phyloP scores from a whole-genome alignment of 2,888 invertebrate species.

The Ectropis crepuscularia region DNA sequence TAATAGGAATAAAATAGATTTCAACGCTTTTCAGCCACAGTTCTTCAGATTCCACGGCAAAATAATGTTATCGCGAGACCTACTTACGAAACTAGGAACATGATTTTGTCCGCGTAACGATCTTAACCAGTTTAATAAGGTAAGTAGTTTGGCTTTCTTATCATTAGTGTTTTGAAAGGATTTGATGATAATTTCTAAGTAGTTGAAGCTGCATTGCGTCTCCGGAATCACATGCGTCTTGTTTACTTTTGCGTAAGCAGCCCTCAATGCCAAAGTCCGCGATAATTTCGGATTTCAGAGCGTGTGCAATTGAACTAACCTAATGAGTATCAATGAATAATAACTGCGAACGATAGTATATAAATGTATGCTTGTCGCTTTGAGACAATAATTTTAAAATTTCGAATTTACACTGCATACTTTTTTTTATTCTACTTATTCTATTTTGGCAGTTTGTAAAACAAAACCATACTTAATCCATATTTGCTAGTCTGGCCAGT shows the following conservation, averaged over 20 bases:
- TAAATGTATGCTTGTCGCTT: too few species aligned
- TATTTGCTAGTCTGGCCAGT: too few species aligned
- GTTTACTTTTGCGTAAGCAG: conserved; percentile 41
- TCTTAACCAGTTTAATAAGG: conserved; percentile 34
- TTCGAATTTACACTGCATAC: too few species aligned
- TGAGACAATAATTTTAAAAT: too few species aligned
- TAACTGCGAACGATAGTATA: neutral
- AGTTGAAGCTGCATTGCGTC: conserved; percentile 13
- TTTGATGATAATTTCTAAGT: conserved; percentile 15
- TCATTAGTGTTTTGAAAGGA: conserved; percentile 6
- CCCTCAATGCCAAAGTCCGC: conserved; percentile 33
- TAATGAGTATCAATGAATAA: conserved; percentile 22
- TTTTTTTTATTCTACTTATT: too few species aligned
- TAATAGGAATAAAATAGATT: conserved; percentile 56
- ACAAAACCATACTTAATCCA: too few species aligned
- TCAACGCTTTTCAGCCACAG: conserved; percentile 48
- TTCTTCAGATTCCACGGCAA: conserved; percentile 47
- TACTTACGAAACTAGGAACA: conserved; percentile 48
- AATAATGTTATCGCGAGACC: conserved; percentile 46
- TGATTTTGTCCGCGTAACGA: conserved; percentile 43
- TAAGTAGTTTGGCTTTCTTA: conserved; percentile 30
- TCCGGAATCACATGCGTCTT: conserved; percentile 39
- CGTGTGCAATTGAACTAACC: conserved; percentile 26
- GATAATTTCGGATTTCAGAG: conserved; percentile 23
- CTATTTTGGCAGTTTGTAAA: neutral